Conservation (phyloP, 2,113 vertebrate species). For the Xiphias gladius region DNA sequence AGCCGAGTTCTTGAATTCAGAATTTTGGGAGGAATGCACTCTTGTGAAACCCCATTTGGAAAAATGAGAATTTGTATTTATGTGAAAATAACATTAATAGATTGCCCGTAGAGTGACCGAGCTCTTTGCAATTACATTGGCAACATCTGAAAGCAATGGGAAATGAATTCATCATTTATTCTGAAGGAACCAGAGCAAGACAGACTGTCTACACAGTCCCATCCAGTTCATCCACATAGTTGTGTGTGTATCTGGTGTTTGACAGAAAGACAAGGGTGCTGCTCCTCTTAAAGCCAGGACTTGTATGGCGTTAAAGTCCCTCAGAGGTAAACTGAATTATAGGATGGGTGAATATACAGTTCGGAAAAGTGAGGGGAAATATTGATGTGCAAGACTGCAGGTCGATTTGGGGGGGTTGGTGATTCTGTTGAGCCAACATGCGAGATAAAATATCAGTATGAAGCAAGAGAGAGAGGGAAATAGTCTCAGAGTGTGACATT, state of each 20-base stretch:
- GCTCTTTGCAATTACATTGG: constrained; percentile 59
- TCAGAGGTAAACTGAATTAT: constrained; percentile 45
- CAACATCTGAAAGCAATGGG: constrained; percentile 62
- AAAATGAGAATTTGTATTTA: constrained; percentile 64
- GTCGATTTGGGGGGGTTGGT: constrained; percentile 5
- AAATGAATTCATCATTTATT: constrained; percentile 69
- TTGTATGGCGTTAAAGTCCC: constrained; percentile 23
- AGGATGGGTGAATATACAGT: background rate
- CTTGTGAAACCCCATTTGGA: constrained; percentile 40
- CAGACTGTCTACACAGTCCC: constrained; percentile 9
- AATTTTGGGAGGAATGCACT: constrained; percentile 52
- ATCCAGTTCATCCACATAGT: constrained; percentile 33
- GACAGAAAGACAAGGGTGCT: constrained; percentile 15
- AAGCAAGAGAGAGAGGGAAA: constrained; percentile 3
- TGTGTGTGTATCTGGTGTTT: constrained; percentile 21
- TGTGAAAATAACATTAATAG: constrained; percentile 72
- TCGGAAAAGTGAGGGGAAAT: constrained; percentile 13
- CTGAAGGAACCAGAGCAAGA: constrained; percentile 52
- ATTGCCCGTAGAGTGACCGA: constrained; percentile 53
- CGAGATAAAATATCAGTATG: constrained; percentile 23
- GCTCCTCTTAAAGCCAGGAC: constrained; percentile 8
- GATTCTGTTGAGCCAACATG: constrained; percentile 18
- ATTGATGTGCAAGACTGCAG: constrained; percentile 9
- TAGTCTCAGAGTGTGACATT: background rate
- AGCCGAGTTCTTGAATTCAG: constrained; percentile 51